These are phyloP conservation scores for Ptilonorhynchus violaceus DNA, from an alignment of 2,113 vertebrate species.

Conservation along the genomic window DNA sequence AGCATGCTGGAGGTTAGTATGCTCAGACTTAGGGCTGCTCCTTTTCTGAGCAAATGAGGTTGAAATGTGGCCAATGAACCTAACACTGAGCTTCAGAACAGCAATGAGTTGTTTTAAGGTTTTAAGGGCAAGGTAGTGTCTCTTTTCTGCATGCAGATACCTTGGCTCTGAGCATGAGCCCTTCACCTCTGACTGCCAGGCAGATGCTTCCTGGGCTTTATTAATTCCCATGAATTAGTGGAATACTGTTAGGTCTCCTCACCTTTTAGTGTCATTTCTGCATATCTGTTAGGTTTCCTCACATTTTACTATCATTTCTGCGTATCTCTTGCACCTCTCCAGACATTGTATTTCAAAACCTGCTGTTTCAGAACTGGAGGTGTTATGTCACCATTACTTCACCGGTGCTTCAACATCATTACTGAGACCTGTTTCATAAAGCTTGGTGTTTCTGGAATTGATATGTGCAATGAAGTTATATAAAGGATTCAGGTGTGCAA, in stretches of 20 bases:
- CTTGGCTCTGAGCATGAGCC: background rate
- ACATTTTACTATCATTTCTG: background rate
- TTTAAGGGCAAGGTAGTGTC: background rate
- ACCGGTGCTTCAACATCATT: rapidly evolving
- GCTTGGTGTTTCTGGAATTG: background rate
- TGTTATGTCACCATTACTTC: background rate
- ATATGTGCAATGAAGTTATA: background rate
- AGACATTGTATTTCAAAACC: background rate
- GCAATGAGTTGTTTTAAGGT: background rate
- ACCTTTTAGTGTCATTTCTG: rapidly evolving
- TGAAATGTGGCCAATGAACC: rapidly evolving
- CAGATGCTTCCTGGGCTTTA: background rate
- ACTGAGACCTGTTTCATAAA: background rate
- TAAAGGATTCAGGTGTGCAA: background rate
- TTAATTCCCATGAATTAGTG: background rate
- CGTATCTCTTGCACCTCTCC: background rate
- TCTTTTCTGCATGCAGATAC: background rate
- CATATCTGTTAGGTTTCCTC: background rate
- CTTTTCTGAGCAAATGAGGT: background rate
- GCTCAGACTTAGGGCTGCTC: background rate
- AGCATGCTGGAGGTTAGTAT: background rate
- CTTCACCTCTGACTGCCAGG: rapidly evolving
- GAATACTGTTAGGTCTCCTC: background rate
- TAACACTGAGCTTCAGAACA: background rate
- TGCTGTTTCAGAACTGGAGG: background rate